phyloP scores from a whole-genome alignment of 2,797 vertebrate species.

The Falco novaeseelandiae region DNA sequence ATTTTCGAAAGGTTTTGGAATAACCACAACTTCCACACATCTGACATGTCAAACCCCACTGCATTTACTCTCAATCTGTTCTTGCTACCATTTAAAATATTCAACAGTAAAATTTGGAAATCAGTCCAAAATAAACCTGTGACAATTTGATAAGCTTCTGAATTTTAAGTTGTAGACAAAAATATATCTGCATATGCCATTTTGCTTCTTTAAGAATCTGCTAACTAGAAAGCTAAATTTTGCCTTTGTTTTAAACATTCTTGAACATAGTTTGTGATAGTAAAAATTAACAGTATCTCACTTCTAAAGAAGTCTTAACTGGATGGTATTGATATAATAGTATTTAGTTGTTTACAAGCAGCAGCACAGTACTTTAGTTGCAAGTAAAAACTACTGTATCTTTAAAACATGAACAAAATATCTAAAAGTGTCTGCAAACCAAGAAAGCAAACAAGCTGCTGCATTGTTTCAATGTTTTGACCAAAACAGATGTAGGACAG shows the following conservation, averaged over 20 bases:
- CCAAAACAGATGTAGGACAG: slow-evolving; percentile 63
- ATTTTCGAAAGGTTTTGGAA: background rate
- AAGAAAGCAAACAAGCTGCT: slow-evolving; percentile 36
- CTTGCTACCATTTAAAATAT: background rate
- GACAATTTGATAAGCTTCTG: background rate
- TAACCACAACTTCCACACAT: background rate
- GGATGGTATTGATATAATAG: background rate
- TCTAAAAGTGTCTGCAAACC: slow-evolving; percentile 32
- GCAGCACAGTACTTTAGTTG: background rate
- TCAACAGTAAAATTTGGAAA: background rate
- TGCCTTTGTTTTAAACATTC: background rate
- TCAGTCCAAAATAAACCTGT: background rate
- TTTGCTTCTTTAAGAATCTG: background rate
- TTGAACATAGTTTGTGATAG: background rate
- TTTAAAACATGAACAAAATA: slow-evolving; percentile 51
- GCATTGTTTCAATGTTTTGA: slow-evolving; percentile 68
- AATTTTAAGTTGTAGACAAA: background rate
- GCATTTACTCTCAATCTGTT: background rate
- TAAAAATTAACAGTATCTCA: background rate
- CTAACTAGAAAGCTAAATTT: background rate
- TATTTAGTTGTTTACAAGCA: background rate
- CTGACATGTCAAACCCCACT: background rate
- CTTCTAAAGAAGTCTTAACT: background rate
- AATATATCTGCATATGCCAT: background rate
- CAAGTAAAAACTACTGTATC: slow-evolving; percentile 47